Conservation (phyloP, 35 echinoderm and acorn worm genomes). For the Apostichopus japonicus region DNA sequence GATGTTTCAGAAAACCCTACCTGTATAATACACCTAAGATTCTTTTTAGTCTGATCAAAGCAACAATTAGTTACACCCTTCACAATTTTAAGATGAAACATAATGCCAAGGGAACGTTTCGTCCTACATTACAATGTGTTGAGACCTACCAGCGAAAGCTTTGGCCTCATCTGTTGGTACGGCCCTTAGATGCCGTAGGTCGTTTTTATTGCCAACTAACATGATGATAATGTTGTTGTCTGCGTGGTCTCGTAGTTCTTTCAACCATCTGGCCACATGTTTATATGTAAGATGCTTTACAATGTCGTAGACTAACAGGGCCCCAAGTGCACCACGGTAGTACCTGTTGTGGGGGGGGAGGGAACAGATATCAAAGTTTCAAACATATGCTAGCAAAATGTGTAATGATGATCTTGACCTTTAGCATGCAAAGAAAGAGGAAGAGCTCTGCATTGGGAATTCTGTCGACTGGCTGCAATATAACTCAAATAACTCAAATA, state of each 20-base stretch:
- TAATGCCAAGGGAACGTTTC: not conserved
- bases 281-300: slow-evolving; percentile 98
- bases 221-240: slow-evolving; percentile 99
- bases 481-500: no score
- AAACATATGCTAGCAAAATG: not conserved
- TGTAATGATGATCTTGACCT: not conserved
- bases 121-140: not conserved
- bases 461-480: no score
- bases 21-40: no score
- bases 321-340: slow-evolving; percentile 97
- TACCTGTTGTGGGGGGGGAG: slow-evolving; percentile 60
- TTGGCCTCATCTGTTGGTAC: slow-evolving; percentile 99
- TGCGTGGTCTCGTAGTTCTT: slow-evolving; percentile 95
- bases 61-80: not conserved
- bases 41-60: no score
- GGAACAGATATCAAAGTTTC: not conserved
- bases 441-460: not conserved
- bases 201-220: slow-evolving; percentile 99
- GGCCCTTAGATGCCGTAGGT: slow-evolving; percentile 98
- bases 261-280: slow-evolving; percentile 98
- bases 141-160: slow-evolving; percentile 90
- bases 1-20: no score
- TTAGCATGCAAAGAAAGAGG: not conserved
- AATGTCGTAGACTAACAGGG: slow-evolving; percentile 97
- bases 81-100: not conserved